These are phyloP conservation scores for Danio kyathit DNA, from an alignment of 2,797 vertebrate species.

Conservation along the genomic window DNA sequence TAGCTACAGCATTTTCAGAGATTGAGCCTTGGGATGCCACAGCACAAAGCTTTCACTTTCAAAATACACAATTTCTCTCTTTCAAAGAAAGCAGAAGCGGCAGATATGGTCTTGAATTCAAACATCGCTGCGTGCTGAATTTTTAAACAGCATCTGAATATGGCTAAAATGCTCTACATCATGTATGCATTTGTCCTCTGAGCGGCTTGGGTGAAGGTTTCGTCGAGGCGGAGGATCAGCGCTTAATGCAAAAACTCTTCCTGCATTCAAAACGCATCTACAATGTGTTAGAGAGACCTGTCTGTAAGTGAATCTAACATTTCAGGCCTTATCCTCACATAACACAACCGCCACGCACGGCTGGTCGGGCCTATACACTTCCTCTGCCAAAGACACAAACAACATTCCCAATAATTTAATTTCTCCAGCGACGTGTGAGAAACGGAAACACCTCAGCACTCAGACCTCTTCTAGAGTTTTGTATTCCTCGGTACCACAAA, in stretches of 20 bases:
- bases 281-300: not conserved
- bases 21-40: conserved; percentile 20
- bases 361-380: conserved; percentile 6
- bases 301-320: conserved; percentile 41
- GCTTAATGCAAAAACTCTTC: conserved; percentile 16
- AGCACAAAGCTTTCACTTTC: conserved; percentile 9
- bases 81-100: not conserved
- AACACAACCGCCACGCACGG: conserved; percentile 5
- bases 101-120: conserved; percentile 13
- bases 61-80: not conserved
- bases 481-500: conserved; percentile 9
- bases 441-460: not conserved
- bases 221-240: not conserved
- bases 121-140: conserved; percentile 16
- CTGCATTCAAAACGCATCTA: conserved; percentile 15
- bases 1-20: not conserved
- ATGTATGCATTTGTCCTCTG: conserved; percentile 16
- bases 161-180: conserved; percentile 5
- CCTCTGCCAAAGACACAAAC: conserved; percentile 41
- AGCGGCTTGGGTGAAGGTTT: conserved; percentile 19
- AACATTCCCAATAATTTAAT: conserved; percentile 41
- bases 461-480: conserved; percentile 18
- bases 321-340: conserved; percentile 44
- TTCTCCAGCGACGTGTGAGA: conserved; percentile 15
- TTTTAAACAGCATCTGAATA: conserved; percentile 8